Percentiles rank a stretch among this genome's conserved stretches.
Conservation (phyloP, 2,888 invertebrate genomes). For the Agrotis puta region DNA sequence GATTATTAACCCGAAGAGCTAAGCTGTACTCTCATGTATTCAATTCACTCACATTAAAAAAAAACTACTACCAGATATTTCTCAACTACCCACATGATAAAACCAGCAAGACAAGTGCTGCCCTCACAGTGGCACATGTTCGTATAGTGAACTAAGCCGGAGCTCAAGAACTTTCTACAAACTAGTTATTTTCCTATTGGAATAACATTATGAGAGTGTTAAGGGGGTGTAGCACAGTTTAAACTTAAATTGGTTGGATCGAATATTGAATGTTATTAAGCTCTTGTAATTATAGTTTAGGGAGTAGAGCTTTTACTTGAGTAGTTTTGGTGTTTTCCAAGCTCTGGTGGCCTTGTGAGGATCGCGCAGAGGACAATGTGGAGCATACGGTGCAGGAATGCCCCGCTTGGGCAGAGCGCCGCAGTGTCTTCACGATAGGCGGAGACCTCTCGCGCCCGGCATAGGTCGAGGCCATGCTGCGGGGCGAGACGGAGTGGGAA, state of each 20-base stretch:
- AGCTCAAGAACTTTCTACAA: constrained; percentile 39
- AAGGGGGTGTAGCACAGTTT: constrained; percentile 42
- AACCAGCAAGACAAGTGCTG: constrained; percentile 27
- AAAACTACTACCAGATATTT: not conserved
- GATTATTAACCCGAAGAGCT: no score
- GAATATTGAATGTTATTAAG: constrained; percentile 33
- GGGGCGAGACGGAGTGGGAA: no score
- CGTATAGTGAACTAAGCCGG: constrained; percentile 33
- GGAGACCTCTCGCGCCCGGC: no score
- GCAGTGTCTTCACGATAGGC: no score
- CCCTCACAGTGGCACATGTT: constrained; percentile 32
- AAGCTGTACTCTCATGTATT: no score
- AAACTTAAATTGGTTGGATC: constrained; percentile 24
- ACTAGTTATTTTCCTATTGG: constrained; percentile 63
- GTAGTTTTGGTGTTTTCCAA: not conserved
- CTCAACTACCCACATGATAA: constrained; percentile 10
- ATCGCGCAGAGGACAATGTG: no score
- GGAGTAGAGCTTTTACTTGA: constrained; percentile 9
- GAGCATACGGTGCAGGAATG: no score
- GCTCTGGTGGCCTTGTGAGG: no score
- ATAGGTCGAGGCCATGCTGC: no score
- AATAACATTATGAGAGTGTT: constrained; percentile 59
- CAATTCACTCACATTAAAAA: not conserved
- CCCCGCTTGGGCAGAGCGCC: no score
- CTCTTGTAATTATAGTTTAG: constrained; percentile 22